Evolutionary conservation across 2,113 vertebrate genomes (phyloP).

Genomic region (Pandion haliaetus): DNA sequence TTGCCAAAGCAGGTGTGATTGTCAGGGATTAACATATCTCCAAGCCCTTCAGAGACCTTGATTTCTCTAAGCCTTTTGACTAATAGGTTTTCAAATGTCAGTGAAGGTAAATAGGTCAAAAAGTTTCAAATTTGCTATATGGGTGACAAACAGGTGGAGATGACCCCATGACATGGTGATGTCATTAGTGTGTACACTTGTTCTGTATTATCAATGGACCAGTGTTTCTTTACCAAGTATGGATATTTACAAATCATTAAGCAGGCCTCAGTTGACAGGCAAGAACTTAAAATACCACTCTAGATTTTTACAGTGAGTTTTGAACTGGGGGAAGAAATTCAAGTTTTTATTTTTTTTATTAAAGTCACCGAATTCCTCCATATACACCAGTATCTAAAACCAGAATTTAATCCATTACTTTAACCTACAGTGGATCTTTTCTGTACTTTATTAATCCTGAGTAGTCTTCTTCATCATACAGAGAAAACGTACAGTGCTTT

Average conservation of each 20-base stretch:
- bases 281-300: constrained; percentile 1
- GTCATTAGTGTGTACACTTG: constrained; percentile 74
- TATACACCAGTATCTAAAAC: not conserved
- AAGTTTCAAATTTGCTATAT: constrained; percentile 77
- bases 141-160: constrained; percentile 81
- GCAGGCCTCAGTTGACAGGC: constrained; percentile 6
- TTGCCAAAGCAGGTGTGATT: constrained; percentile 88
- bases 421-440: not conserved
- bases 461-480: not conserved
- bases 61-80: constrained; percentile 76
- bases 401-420: not conserved
- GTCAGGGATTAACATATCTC: constrained; percentile 82
- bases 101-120: constrained; percentile 83
- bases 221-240: constrained; percentile 62
- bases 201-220: constrained; percentile 67
- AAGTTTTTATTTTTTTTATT: not conserved
- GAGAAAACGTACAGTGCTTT: not conserved
- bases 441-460: not conserved
- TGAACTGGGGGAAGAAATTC: not conserved
- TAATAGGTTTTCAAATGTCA: constrained; percentile 82
- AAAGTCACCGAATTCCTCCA: not conserved
- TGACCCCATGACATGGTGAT: constrained; percentile 72
- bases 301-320: not conserved
- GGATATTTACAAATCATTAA: constrained; percentile 59
- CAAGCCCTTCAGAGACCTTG: constrained; percentile 72